Evolutionary conservation across 2,888 invertebrate species (phyloP).

Genomic region (Zaprionus obscuricornis): DNA sequence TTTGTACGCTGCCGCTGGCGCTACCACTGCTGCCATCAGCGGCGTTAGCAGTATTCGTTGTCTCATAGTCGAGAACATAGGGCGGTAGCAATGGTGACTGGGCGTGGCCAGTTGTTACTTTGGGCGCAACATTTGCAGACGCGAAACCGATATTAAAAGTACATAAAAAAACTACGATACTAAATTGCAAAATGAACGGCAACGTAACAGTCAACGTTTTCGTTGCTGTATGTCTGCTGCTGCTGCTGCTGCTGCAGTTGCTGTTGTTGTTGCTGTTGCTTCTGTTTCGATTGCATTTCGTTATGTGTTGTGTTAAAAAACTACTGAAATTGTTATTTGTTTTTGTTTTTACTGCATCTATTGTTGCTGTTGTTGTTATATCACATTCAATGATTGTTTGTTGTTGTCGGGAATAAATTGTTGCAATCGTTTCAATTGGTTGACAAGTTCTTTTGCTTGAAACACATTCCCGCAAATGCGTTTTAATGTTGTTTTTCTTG

Average conservation of each 20-base stretch:
- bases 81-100: slow-evolving; percentile 57
- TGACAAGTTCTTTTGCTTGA: slow-evolving; percentile 48
- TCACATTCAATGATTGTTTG: slow-evolving; percentile 77
- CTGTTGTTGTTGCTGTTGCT: slow-evolving; percentile 15
- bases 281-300: slow-evolving; percentile 47
- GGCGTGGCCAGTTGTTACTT: slow-evolving; percentile 52
- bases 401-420: slow-evolving; percentile 35
- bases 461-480: slow-evolving; percentile 50
- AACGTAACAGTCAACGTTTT: slow-evolving; percentile 34
- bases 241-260: slow-evolving; percentile 1
- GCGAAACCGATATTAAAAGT: slow-evolving; percentile 80
- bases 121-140: slow-evolving; percentile 49
- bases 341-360: no score
- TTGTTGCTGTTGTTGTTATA: no score
- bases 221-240: slow-evolving; percentile 35
- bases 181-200: slow-evolving; percentile 76
- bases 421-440: slow-evolving; percentile 23
- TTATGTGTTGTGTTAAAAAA: slow-evolving; percentile 66
- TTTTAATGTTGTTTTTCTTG: slow-evolving; percentile 19
- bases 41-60: slow-evolving; percentile 3
- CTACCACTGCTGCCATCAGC: slow-evolving; percentile 15
- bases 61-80: slow-evolving; percentile 67
- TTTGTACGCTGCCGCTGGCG: slow-evolving; percentile 30
- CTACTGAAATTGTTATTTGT: slow-evolving; percentile 70
- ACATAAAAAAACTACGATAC: slow-evolving; percentile 81